Evolutionary conservation across 2,888 invertebrate species (phyloP), one percentile per base, ranked within the genome.

Genomic region (Plebejus argus): DNA sequence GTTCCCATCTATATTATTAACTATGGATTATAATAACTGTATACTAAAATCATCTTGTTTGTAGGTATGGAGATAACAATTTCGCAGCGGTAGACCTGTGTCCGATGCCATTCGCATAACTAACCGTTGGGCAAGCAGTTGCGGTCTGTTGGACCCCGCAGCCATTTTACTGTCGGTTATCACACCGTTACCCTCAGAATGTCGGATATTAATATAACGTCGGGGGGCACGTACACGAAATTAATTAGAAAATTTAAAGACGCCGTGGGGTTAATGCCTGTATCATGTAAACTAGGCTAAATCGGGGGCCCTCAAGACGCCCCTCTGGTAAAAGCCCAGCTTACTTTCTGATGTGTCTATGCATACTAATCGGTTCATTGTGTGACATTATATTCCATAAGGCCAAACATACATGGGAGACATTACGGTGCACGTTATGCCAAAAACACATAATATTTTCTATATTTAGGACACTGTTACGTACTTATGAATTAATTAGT

Each of bases 101-200:
- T 61, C 79, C 78, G 79, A 85, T 86, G 87, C 87, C 86, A 87
- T 85, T 84, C 86, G 86, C 88, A 89, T 88, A 86, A 83, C 86
- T 84, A 84, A 83, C 85, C 77, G 85, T 86, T 85, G 85, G 86
- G 87, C 85, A 84, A 83, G 82, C 83, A 81, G 80, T 80, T 90
- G 91, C 86, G 90, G 91, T 90, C 84, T 82, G 84, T 81, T 82
- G 82, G 82, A 80, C 84, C 85, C 86, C 86, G 82, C 88, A 87
- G 83, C 83, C 86, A 85, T 89, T 90, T 89, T 87, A 86, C 88
- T 85, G 85, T 85, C 84, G 85, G 86, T 84, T 84, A 83, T 83
- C 84, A 86, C 81, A 81, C 82, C 83, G 83, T 83, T 85, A 86
- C 85, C 84, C 83, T 83, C 83, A 85, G 85, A 85, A 87, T 86